Base-by-base conservation (phyloP, 2,113 vertebrate species). In the Bos taurus region DNA sequence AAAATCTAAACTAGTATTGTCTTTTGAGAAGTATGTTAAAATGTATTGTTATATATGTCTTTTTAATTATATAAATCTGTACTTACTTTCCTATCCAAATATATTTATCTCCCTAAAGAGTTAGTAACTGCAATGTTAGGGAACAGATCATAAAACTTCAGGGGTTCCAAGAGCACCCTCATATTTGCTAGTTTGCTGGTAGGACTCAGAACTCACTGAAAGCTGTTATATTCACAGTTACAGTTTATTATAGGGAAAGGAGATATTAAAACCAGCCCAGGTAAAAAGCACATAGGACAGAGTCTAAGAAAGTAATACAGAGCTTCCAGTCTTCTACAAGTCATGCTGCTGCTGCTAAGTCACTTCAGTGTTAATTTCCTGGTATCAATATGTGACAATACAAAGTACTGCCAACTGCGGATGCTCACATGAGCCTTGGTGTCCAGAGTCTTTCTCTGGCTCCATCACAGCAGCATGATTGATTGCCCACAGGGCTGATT, bases 31-130 rank as follows among this genome's bases (percentile, higher is more conserved):
- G 25, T 62, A 87, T 25, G 17, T 59, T 62, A 46, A 33, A 90
- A 84, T 62, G 54, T 96, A 87, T 87, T 40, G 57, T 46, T 52
- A 33, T 4, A 62, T 80, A 28, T 81, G 19, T 56, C 62, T 54
- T 56, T 80, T 54, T 89, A 36, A 60, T 86, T 86, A 60, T 36
- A 6, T 86, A 90, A 90, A 86, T 81, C 57, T 48, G 30, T 60
- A 94, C 7, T 94, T 84, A 43, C n/a, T 86, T 97, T 97, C 59
- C n/a, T 52, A 60, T 60, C 59, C 43, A 80, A 80, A 86, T 80
- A 59, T 59, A 86, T 93, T 26, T 85, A 59, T 85, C 33, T 36
- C 36, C 71, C 85, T 93, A 86, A 86, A 33, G 13, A 80, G 54
- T 62, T 80, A 80, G 40, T 40, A 90, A 64, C 17, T 85, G 48